These are phyloP conservation scores for Oasisia sp. DNA, from an alignment of 2,888 invertebrate species.

Conservation along the genomic window DNA sequence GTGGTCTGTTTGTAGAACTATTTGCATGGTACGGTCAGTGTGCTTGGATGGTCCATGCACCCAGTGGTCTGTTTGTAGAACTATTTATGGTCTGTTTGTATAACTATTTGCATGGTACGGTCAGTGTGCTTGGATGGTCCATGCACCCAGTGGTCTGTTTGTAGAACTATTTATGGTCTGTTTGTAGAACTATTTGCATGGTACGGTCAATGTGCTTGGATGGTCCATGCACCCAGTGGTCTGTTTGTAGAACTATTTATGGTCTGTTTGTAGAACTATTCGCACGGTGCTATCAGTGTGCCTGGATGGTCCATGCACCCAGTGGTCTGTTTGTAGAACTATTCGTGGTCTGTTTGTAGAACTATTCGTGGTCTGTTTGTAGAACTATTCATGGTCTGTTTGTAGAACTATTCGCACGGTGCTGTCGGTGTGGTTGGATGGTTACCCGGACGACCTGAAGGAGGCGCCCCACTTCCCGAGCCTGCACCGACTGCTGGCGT, in stretches of 20 bases:
- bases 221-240: background rate
- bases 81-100: slow-evolving; percentile 27
- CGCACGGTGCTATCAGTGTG: slow-evolving; percentile 83
- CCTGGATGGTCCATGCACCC: slow-evolving; percentile 74
- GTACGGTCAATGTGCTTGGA: slow-evolving; percentile 27
- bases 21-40: slow-evolving; percentile 40
- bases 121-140: slow-evolving; percentile 97
- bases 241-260: background rate
- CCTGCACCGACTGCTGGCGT: slow-evolving; percentile 84
- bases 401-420: slow-evolving; percentile 56
- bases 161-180: background rate
- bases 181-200: slow-evolving; percentile 18
- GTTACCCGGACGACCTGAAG: slow-evolving; percentile 94
- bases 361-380: background rate
- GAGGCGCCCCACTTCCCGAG: slow-evolving; percentile 82
- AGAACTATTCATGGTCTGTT: slow-evolving; percentile 18
- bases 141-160: slow-evolving; percentile 83
- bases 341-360: slow-evolving; percentile 7
- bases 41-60: background rate
- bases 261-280: slow-evolving; percentile 32
- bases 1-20: background rate
- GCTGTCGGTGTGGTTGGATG: slow-evolving; percentile 96
- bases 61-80: background rate
- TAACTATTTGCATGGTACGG: slow-evolving; percentile 68
- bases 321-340: background rate